Base-by-base conservation (phyloP, 2,113 vertebrate species). In the Scytalopus superciliaris region DNA sequence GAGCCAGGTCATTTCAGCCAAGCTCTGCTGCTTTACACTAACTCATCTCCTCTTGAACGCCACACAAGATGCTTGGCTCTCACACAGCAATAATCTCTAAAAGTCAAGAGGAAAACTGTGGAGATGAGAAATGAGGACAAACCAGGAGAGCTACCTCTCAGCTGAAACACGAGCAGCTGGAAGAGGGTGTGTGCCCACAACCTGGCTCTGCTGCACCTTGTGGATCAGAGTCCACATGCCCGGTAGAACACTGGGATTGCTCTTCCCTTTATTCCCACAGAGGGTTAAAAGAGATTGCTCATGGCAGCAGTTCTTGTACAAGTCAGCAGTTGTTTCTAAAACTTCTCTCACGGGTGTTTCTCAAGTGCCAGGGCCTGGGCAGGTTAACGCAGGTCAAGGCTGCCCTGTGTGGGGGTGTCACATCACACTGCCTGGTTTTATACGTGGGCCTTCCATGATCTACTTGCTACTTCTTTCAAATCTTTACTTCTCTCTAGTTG, bases 51-150 rank as follows among this genome's bases (percentile, higher is more conserved):
- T 90, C 86, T 93, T 31, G 57, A 87, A 68, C 35, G 37, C 42
- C 59, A 23, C 67, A 83, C 25, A 56, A 94, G 75, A 75, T 95
- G 86, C 59, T 93, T 80, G 56, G 70, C 62, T 92, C 63, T 88
- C 52, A 45, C 45, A 77, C 0, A 77, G 63, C 83, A 90, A 39
- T 69, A 24, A 83, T 60, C 35, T 92, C 67, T 90, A 25, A 80
- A 88, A 88, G 24, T 75, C 62, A 47, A 63, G 89, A 90, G 60
- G 42, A 60, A 31, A 60, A 64, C 59, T 81, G 63, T 27, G 24
- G 59, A 94, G 69, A 69, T 70, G 50, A 89, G 81, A 94, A 95
- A 80, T 18, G 67, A 89, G 83, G 55, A 59, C 79, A 88, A 73
- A 76, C 5, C 35, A 80, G 75, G 49, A 95, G 64, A 83, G 14